These are phyloP conservation scores for Piscicola geometra DNA, from an alignment of 2,888 invertebrate genomes.

Conservation along the genomic window DNA sequence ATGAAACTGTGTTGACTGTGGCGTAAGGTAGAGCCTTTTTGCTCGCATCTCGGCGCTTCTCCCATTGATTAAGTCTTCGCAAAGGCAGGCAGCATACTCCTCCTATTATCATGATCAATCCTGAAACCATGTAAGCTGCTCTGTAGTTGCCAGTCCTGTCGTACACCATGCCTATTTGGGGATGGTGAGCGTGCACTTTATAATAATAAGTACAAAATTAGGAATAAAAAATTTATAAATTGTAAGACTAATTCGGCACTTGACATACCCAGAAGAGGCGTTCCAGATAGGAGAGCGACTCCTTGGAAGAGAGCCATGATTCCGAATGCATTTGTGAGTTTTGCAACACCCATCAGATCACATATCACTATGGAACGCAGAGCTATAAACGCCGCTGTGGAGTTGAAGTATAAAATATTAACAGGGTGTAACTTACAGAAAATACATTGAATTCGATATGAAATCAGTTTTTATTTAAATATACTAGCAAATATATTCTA, in stretches of 20 bases:
- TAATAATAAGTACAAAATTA: too few species aligned
- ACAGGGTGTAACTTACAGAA: too few species aligned
- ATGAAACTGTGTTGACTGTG: conserved; percentile 7
- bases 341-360: conserved; percentile 59
- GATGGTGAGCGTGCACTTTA: too few species aligned
- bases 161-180: too few species aligned
- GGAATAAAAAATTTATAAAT: too few species aligned
- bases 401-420: too few species aligned
- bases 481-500: too few species aligned
- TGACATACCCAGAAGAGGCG: conserved; percentile 41
- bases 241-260: too few species aligned
- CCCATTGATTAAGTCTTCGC: conserved; percentile 36
- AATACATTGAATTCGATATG: too few species aligned
- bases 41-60: conserved; percentile 17
- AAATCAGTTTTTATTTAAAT: too few species aligned
- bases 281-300: conserved; percentile 41
- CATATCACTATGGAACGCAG: conserved; percentile 65
- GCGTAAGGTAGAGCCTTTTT: neutral
- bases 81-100: conserved; percentile 40
- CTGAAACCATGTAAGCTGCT: conserved; percentile 40
- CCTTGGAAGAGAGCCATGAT: conserved; percentile 58
- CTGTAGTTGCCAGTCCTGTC: conserved; percentile 41
- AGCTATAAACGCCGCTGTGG: conserved; percentile 76
- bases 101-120: conserved; percentile 39
- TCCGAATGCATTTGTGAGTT: conserved; percentile 59